Evolutionary conservation across 2,797 vertebrate genomes (phyloP).

Genomic region (Podargus strigoides): DNA sequence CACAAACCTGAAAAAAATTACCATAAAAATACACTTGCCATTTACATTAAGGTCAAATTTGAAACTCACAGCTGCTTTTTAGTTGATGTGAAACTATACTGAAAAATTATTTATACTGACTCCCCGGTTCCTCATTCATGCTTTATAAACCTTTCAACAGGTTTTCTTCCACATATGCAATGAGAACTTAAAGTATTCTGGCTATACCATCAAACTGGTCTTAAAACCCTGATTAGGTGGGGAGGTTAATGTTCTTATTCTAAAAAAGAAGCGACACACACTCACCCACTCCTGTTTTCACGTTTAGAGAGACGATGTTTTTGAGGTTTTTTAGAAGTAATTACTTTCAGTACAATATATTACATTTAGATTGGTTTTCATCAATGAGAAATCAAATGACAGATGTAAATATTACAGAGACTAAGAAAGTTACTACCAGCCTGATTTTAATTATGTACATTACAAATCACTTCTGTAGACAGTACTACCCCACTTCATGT

Average conservation of each 20-base stretch:
- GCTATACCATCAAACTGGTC: neutral
- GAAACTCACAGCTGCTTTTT: neutral
- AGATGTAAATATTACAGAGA: conserved; percentile 33
- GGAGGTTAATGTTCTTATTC: neutral
- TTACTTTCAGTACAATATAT: conserved; percentile 30
- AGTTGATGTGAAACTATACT: neutral
- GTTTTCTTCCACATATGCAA: neutral
- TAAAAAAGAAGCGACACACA: neutral
- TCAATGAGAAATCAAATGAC: conserved; percentile 11
- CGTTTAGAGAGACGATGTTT: neutral
- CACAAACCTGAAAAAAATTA: neutral
- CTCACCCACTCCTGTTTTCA: neutral
- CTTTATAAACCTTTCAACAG: neutral
- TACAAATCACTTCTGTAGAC: neutral
- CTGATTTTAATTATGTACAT: neutral
- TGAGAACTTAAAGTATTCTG: neutral
- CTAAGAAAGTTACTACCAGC: neutral
- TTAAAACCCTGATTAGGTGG: neutral
- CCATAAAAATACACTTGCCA: neutral
- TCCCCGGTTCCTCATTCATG: neutral
- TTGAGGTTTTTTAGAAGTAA: conserved; percentile 37
- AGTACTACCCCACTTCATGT: neutral
- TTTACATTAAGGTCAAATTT: neutral
- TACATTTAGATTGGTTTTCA: conserved; percentile 23
- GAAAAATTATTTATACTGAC: neutral